phyloP scores from a whole-genome alignment of 1,140 invertebrate genomes.

The fruit fly (Drosophila melanogaster) region Release_6_plus_ISO1_MT NC_004354.4:4654001-4654500 shows the following conservation, averaged over 20 bases:
- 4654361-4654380: not conserved
- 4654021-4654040: conserved; percentile 80
- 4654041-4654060: conserved; percentile 86
- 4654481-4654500: not conserved
- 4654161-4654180: conserved; percentile 59
- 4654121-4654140: conserved; percentile 47
- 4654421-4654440: conserved; percentile 20
- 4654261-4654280: no score
- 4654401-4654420: conserved; percentile 61
- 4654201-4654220: conserved; percentile 61
- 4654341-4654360: no score
- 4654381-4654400: not conserved
- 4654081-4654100: conserved; percentile 68
- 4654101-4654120: not conserved
- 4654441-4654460: conserved; percentile 31
- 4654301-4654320: not conserved
- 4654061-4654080: conserved; percentile 87
- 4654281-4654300: not conserved
- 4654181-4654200: conserved; percentile 77
- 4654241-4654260: not conserved
- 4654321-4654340: no score
- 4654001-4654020: conserved; percentile 74
- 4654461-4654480: conserved; percentile 2
- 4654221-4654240: conserved; percentile 35
- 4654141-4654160: conserved; percentile 75